A percentile compares a stretch with the other conserved stretches of the same genome.
Conservation (phyloP, 2,797 vertebrate genomes). For the Phataginus tetradactyla region DNA sequence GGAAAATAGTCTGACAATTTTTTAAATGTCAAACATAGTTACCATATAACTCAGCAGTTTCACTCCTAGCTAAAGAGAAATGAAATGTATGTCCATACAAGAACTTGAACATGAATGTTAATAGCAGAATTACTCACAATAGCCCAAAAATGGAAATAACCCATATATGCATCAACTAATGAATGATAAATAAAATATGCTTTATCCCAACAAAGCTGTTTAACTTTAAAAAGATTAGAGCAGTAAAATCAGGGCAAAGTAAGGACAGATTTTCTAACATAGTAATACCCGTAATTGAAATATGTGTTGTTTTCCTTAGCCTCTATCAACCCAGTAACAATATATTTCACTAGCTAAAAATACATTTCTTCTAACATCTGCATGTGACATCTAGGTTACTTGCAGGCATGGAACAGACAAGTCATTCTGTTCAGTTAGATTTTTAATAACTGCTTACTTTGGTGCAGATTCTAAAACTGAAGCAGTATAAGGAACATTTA, state of each 20-base stretch:
- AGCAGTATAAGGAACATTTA: not conserved
- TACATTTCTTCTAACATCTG: not conserved
- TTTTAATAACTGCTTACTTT: slow-evolving; percentile 36
- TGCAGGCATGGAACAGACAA: not conserved
- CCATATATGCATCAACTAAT: not conserved
- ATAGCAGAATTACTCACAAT: not conserved
- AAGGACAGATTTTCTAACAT: not conserved
- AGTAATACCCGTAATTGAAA: not conserved
- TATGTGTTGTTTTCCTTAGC: not conserved
- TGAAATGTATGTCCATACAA: not conserved
- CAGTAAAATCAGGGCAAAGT: not conserved
- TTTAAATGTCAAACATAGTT: not conserved
- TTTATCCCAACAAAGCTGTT: not conserved
- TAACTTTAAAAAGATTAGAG: not conserved
- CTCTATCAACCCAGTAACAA: not conserved
- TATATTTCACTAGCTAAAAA: slow-evolving; percentile 31
- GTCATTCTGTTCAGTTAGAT: not conserved
- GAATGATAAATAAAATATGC: not conserved
- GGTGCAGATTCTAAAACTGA: not conserved
- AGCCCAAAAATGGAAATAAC: not conserved
- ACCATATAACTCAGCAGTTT: not conserved
- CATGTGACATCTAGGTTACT: not conserved
- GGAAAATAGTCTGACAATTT: not conserved
- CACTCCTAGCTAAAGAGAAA: not conserved
- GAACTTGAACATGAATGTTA: not conserved